A percentile compares a stretch with the other conserved stretches of the same genome.
Evolutionary conservation across 2,888 invertebrate genomes (phyloP).

Genomic region (Hyalella azteca): DNA sequence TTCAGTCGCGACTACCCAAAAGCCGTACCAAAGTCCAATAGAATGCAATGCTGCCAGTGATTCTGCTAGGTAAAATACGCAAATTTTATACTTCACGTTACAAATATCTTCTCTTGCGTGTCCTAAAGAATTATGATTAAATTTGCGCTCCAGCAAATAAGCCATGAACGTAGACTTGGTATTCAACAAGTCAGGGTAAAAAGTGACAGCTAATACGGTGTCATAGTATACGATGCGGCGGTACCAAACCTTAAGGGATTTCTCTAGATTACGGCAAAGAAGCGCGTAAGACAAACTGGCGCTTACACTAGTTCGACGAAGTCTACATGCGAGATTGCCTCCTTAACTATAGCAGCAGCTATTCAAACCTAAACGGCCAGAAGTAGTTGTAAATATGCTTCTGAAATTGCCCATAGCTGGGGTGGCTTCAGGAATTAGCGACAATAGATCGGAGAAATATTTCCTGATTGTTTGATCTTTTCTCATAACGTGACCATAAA

Average conservation of each 20-base stretch:
- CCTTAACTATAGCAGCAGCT: constrained; percentile 17
- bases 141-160: no score
- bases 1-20: no score
- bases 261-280: not conserved
- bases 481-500: no score
- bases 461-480: no score
- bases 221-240: not conserved
- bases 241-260: not conserved
- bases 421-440: no score
- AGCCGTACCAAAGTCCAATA: no score
- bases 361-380: not conserved
- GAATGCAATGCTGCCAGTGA: no score
- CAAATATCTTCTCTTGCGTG: not conserved
- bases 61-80: no score
- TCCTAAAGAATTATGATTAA: no score
- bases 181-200: not conserved
- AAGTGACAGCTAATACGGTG: not conserved
- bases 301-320: not conserved
- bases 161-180: not conserved
- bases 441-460: no score
- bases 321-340: constrained; percentile 15
- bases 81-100: not conserved
- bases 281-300: not conserved
- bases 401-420: no score
- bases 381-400: no score